Conservation (phyloP, 1,140 invertebrate genomes). For the Lasioglossum albipes region DNA sequence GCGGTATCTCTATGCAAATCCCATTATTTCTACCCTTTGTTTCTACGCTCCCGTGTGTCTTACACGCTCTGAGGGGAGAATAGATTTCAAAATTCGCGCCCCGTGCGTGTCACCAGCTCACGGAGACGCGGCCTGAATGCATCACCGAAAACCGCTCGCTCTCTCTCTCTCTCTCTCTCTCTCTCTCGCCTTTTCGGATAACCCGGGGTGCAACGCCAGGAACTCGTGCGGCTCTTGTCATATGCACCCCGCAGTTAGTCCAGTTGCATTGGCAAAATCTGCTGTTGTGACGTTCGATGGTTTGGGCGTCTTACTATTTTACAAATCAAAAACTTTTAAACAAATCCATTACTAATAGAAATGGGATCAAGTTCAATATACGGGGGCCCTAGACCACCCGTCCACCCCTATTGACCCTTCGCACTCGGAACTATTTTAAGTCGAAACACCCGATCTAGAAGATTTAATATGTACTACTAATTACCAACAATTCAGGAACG, state of each 20-base stretch:
- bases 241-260: not conserved
- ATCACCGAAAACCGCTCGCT: not conserved
- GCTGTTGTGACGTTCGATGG: too few species aligned
- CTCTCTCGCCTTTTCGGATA: slow-evolving; percentile 21
- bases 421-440: too few species aligned
- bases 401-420: too few species aligned
- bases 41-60: slow-evolving; percentile 14
- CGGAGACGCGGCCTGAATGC: slow-evolving; percentile 51
- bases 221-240: not conserved
- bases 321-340: too few species aligned
- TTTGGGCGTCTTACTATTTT: too few species aligned
- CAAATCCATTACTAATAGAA: too few species aligned
- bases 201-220: not conserved
- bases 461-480: too few species aligned
- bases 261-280: too few species aligned
- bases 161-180: not conserved
- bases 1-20: slow-evolving; percentile 52
- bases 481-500: too few species aligned
- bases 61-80: not conserved
- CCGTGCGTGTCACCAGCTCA: slow-evolving; percentile 43
- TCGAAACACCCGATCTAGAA: too few species aligned
- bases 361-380: too few species aligned
- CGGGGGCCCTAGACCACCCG: too few species aligned
- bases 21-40: slow-evolving; percentile 52
- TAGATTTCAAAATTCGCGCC: slow-evolving; percentile 60